phyloP scores from a whole-genome alignment of 2,797 vertebrate species.

The Chiroxiphia lanceolata region DNA sequence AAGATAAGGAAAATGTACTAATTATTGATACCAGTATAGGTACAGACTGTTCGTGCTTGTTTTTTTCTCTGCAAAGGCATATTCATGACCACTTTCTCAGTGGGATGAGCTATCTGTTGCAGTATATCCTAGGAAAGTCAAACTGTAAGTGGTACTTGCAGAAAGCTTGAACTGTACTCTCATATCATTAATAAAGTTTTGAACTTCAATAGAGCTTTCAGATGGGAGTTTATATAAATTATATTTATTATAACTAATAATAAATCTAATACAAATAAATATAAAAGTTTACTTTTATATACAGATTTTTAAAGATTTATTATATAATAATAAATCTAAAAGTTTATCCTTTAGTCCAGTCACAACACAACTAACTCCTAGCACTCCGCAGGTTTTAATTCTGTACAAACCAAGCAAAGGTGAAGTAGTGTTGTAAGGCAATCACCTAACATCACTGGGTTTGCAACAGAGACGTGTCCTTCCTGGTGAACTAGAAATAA shows the following conservation, averaged over 20 bases:
- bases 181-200: neutral
- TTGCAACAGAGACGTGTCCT: neutral
- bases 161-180: neutral
- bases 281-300: too few species aligned
- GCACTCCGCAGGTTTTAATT: neutral
- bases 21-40: neutral
- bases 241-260: neutral
- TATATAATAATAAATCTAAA: neutral
- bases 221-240: too few species aligned
- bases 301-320: too few species aligned
- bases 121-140: neutral
- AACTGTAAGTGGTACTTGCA: neutral
- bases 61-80: neutral
- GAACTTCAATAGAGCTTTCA: neutral
- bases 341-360: neutral
- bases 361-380: neutral
- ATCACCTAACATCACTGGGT: neutral
- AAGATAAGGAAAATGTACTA: neutral
- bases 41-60: neutral
- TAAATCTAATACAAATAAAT: neutral
- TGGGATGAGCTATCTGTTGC: neutral
- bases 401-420: neutral
- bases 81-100: neutral
- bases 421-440: neutral
- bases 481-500: constrained; percentile 17